These are phyloP conservation scores for Petromus typicus DNA, from an alignment of 2,113 vertebrate genomes.

Conservation along the genomic window DNA sequence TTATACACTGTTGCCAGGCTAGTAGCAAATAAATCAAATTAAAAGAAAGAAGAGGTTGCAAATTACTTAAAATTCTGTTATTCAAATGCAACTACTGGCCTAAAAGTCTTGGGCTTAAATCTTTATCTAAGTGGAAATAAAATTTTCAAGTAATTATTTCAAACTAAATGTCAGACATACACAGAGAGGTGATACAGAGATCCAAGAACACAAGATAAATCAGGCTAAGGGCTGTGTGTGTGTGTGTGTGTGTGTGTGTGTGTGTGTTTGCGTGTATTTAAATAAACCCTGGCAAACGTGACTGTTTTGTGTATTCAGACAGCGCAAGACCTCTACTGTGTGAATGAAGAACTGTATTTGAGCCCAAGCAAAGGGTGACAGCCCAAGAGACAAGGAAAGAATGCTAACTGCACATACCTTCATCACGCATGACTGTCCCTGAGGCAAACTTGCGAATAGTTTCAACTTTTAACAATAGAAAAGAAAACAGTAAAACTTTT, in stretches of 20 bases:
- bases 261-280: no score
- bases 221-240: not conserved
- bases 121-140: not conserved
- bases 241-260: no score
- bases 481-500: conserved; percentile 71
- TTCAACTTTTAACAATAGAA: conserved; percentile 75
- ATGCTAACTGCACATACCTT: conserved; percentile 52
- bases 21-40: conserved; percentile 35
- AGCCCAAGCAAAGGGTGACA: conserved; percentile 37
- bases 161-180: not conserved
- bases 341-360: conserved; percentile 60
- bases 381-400: conserved; percentile 23
- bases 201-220: not conserved
- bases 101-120: not conserved
- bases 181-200: not conserved
- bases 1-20: not conserved
- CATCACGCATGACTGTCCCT: conserved; percentile 35
- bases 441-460: conserved; percentile 65
- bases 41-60: conserved; percentile 19
- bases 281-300: not conserved
- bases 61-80: not conserved
- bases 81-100: not conserved
- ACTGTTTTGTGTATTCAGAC: not conserved
- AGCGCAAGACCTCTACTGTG: not conserved
- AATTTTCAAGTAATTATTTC: not conserved